Base-by-base conservation (phyloP, 2,113 vertebrate genomes). In the Paramormyrops kingsleyae region DNA sequence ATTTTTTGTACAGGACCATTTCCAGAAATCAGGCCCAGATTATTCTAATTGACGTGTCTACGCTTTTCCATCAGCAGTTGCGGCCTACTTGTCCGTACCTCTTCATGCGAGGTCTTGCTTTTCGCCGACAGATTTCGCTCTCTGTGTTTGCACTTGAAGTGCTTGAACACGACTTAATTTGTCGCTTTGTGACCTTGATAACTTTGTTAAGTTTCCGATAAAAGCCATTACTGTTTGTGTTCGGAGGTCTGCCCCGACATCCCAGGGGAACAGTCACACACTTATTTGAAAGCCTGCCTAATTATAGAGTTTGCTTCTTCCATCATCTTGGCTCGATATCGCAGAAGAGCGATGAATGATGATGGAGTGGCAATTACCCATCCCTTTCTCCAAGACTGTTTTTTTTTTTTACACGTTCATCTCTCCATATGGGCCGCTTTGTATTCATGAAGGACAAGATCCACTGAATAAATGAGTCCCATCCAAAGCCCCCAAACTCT, bases 381-480 rank as follows among this genome's bases (percentile, higher is more conserved):
- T 89, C 39, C 88, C 49, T 92, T 92, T 94, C 91, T 91, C 90
- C 77, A 90, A 92, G 91, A 91, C 91, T 52, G 88, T 90, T 90
- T 90, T 90, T 90, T 56, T 56, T 53, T 59, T 59, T 42, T 42
- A 66, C 56, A 89, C 31, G 56, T 46, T 27, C 42, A 66, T 39
- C 74, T 80, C 92, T 91, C 90, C 53, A 92, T 92, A 91, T 77
- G 88, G 88, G 84, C 24, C 50, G 89, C 92, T 89, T 92, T 92
- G 89, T 91, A 94, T 95, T 95, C 92, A 93, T 93, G 90, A 92
- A 89, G 87, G 90, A 89, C 91, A 92, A 89, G 50, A 87, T 85
- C 85, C 66, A 88, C 83, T 91, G 91, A 89, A 92, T 93, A 93
- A 93, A 93, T 94, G 91, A 94, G 93, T 93, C 93, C 91, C 87